Base-by-base conservation (phyloP, 1,140 invertebrate genomes). In the Brachionus paranguensis region DNA sequence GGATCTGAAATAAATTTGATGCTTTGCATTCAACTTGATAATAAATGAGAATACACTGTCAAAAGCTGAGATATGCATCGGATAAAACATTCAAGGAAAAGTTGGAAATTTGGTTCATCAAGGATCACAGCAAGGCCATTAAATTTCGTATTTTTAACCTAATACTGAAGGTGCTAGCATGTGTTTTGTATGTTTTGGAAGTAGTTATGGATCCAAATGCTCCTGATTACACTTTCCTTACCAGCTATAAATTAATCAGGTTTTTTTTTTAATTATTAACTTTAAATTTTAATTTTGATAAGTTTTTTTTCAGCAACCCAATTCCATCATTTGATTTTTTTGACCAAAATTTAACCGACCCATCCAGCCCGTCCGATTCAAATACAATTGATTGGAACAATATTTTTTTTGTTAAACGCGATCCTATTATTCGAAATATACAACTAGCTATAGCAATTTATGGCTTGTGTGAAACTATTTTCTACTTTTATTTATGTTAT, bases 121-220 rank as follows among this genome's bases (percentile, higher is more conserved):
- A 81, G 53, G 78, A 81, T 27, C 78, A 81, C 60, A 37, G 29
- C 27, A 81, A 81, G 60, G 78, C 78, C 20, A 81, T 81, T 53
- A 60, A 64, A 68, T 81, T 97, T 91, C 93, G 95, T 88, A 94
- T 96, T 87, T 94, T 94, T 86, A 96, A 96, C 91, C 91, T 97
- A 88, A 93, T 96, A 90, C 94, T 97, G 91, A 97, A 97, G 91
- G 91, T 97, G 84, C 89, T 96, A 87, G 94, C 95, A 90, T 97
- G 95, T 90, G 91, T 95, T 88, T 91, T 97, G 86, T 97, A 97
- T 90, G 95, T 96, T 91, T 92, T 95, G 88, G 92, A 95, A 86
- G 95, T 97, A 47, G 92, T 95, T 86, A 93, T 93, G 86, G 95
- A 97, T 90, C 50, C 50, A 4, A 24, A 20, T 24, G 72, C 27